Evolutionary conservation across 92 coral and sea anemone genomes (phyloP).

Genomic region (Muricea muricata): DNA sequence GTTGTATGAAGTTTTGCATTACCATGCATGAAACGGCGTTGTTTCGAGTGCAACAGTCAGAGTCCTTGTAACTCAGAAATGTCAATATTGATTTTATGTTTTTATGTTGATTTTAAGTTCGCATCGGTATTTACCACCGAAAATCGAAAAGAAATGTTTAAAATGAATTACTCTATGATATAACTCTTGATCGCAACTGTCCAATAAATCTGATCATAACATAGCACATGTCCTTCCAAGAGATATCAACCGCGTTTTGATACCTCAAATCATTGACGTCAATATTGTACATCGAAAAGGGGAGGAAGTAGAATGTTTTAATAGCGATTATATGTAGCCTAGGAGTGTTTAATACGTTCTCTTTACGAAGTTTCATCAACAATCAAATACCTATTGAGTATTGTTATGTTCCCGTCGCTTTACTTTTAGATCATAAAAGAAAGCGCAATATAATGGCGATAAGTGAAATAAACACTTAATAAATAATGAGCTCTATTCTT

Average conservation of each 20-base stretch:
- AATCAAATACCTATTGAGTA: not conserved
- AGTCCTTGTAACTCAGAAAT: not conserved
- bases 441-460: not conserved
- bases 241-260: not conserved
- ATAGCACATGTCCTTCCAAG: conserved; percentile 24
- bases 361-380: not conserved
- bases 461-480: conserved; percentile 27
- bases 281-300: not conserved
- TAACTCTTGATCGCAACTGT: not conserved
- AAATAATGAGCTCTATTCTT: conserved; percentile 39
- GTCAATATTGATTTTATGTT: conserved; percentile 8
- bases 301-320: not conserved
- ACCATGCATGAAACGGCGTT: too few relatives aligned
- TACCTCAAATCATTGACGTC: not conserved
- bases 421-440: conserved; percentile 12
- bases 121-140: not conserved
- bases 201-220: not conserved
- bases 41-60: too few relatives aligned
- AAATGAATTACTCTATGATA: not conserved
- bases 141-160: not conserved
- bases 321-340: not conserved
- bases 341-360: not conserved
- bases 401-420: not conserved
- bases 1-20: not conserved
- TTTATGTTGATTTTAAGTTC: not conserved